Evolutionary conservation across 2,888 invertebrate species (phyloP).

Genomic region (Aleiodes alternator): DNA sequence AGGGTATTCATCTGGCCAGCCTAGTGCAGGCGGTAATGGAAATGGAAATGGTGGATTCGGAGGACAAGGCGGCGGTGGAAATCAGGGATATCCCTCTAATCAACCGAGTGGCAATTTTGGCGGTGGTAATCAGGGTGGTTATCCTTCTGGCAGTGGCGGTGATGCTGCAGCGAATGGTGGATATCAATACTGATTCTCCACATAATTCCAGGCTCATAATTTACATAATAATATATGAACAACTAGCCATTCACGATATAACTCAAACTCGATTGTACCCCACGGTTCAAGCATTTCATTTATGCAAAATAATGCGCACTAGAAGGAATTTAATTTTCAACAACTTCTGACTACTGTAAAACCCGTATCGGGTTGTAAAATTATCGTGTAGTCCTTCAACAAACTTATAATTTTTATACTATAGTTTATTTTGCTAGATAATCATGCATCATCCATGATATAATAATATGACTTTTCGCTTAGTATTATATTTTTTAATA

Average conservation of each 20-base stretch:
- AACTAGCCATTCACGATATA: constrained; percentile 1
- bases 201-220: constrained; percentile 32
- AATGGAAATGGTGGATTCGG: constrained; percentile 46
- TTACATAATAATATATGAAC: constrained; percentile 14
- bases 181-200: constrained; percentile 70
- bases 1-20: constrained; percentile 60
- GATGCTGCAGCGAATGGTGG: constrained; percentile 72
- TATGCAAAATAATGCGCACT: constrained; percentile 24
- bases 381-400: neutral
- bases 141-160: constrained; percentile 71
- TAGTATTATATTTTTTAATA: constrained; percentile 20
- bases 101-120: constrained; percentile 60
- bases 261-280: neutral
- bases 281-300: neutral
- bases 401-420: neutral
- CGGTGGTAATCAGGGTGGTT: constrained; percentile 61
- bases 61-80: constrained; percentile 49
- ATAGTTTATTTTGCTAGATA: constrained; percentile 2
- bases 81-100: constrained; percentile 68
- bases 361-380: neutral
- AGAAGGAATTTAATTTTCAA: constrained; percentile 18
- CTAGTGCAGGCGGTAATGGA: constrained; percentile 45
- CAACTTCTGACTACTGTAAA: constrained; percentile 5
- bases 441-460: neutral
- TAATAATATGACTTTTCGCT: neutral